Evolutionary conservation across 2,888 invertebrate species (phyloP).

Genomic region (Operophtera brumata): DNA sequence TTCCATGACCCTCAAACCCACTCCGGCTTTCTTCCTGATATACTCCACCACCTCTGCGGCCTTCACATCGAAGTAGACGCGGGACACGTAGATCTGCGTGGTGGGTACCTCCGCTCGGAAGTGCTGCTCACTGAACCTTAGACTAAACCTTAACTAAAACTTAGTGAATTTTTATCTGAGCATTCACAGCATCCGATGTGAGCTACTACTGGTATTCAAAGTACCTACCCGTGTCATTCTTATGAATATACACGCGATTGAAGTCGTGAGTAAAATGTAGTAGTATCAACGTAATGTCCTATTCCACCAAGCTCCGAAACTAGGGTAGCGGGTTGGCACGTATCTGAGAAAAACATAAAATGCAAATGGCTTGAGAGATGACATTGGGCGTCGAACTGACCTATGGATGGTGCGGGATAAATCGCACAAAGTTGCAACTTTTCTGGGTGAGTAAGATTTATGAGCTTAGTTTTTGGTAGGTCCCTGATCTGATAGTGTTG

Average conservation of each 20-base stretch:
- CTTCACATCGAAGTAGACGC: too few species aligned
- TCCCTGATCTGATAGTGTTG: not conserved
- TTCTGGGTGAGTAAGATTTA: slow-evolving; percentile 25
- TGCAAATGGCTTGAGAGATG: slow-evolving; percentile 31
- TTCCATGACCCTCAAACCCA: too few species aligned
- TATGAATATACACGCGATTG: too few species aligned
- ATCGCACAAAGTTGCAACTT: slow-evolving; percentile 19
- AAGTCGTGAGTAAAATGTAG: too few species aligned
- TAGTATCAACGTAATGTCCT: not conserved
- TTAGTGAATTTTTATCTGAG: not conserved
- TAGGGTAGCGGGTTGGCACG: slow-evolving; percentile 26
- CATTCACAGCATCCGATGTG: not conserved
- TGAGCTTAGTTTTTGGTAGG: slow-evolving; percentile 1
- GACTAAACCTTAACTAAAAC: too few species aligned
- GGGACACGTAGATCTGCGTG: too few species aligned
- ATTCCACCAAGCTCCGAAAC: slow-evolving; percentile 19
- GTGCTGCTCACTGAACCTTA: too few species aligned
- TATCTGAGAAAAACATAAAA: slow-evolving; percentile 30
- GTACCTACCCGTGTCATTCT: too few species aligned
- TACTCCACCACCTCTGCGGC: too few species aligned
- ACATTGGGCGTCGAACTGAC: slow-evolving; percentile 26
- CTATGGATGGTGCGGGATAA: slow-evolving; percentile 23
- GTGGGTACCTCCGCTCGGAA: too few species aligned
- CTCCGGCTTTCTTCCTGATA: too few species aligned
- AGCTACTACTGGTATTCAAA: too few species aligned